Conservation (phyloP, 2,888 invertebrate species). For the Carcina quercana region DNA sequence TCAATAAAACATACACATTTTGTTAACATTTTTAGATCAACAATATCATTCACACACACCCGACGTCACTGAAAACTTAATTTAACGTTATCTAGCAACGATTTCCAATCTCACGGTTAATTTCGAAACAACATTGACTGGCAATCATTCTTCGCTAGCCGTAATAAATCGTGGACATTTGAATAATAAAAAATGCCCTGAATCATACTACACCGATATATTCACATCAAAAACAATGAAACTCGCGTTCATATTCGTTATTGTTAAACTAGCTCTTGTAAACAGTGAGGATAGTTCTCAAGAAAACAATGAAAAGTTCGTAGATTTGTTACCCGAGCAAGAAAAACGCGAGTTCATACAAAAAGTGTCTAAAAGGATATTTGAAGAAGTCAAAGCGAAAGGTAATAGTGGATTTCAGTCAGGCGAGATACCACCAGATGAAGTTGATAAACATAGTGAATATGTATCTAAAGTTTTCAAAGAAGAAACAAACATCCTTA, state of each 20-base stretch:
- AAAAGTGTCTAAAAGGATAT: constrained; percentile 44
- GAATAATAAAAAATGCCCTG: constrained; percentile 13
- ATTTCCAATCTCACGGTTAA: constrained; percentile 15
- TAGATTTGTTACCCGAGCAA: constrained; percentile 45
- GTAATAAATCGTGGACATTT: not conserved
- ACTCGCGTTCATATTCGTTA: constrained; percentile 22
- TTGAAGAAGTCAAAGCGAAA: constrained; percentile 32
- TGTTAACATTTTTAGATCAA: too few species aligned
- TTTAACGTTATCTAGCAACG: constrained; percentile 13
- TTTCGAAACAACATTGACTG: constrained; percentile 11
- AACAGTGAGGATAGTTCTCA: too few species aligned
- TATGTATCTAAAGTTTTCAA: constrained; percentile 39
- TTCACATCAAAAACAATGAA: constrained; percentile 32
- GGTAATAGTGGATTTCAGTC: constrained; percentile 20
- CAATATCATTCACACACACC: too few species aligned
- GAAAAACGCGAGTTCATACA: constrained; percentile 49
- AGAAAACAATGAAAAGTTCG: constrained; percentile 36
- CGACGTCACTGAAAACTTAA: constrained; percentile 5
- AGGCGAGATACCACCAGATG: constrained; percentile 33
- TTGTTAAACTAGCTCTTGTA: too few species aligned
- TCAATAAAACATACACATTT: too few species aligned
- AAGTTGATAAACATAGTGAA: constrained; percentile 34
- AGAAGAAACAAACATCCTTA: constrained; percentile 36
- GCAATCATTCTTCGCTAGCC: constrained; percentile 9
- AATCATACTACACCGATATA: too few species aligned